These are phyloP conservation scores for Neodiprion fabricii DNA, from an alignment of 1,140 invertebrate species.

Conservation along the genomic window DNA sequence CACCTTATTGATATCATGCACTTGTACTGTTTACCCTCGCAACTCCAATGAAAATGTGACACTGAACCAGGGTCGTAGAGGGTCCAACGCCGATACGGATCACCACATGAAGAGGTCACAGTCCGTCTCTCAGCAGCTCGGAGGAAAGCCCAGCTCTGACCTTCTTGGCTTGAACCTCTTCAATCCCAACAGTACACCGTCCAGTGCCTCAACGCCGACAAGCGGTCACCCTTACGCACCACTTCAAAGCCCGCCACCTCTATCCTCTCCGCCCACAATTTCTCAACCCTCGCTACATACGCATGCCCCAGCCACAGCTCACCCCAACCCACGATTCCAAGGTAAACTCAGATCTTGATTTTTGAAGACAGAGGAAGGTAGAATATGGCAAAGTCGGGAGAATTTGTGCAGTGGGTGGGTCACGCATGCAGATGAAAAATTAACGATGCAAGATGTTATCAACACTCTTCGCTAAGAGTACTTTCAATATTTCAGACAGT, in stretches of 20 bases:
- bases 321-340: constrained; percentile 50
- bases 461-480: no score
- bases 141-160: constrained; percentile 81
- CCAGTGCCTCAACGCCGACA: constrained; percentile 87
- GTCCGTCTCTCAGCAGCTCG: constrained; percentile 78
- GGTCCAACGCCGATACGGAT: constrained; percentile 69
- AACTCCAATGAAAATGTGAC: constrained; percentile 18
- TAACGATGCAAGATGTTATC: no score
- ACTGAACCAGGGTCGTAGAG: constrained; percentile 60
- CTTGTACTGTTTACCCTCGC: not conserved
- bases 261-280: constrained; percentile 48
- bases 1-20: not conserved
- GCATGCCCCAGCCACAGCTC: constrained; percentile 52
- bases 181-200: constrained; percentile 74
- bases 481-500: constrained; percentile 64
- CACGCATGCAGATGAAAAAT: no score
- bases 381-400: no score
- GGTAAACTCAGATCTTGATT: constrained; percentile 31
- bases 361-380: no score
- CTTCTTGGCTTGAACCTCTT: constrained; percentile 80
- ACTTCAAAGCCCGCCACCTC: constrained; percentile 72
- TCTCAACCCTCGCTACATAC: constrained; percentile 41
- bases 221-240: constrained; percentile 84
- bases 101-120: constrained; percentile 78
- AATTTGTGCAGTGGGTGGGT: no score